Evolutionary conservation across 2,797 vertebrate genomes (phyloP), one percentile per base, ranked within the genome.

Genomic region (Aplochiton taeniatus): DNA sequence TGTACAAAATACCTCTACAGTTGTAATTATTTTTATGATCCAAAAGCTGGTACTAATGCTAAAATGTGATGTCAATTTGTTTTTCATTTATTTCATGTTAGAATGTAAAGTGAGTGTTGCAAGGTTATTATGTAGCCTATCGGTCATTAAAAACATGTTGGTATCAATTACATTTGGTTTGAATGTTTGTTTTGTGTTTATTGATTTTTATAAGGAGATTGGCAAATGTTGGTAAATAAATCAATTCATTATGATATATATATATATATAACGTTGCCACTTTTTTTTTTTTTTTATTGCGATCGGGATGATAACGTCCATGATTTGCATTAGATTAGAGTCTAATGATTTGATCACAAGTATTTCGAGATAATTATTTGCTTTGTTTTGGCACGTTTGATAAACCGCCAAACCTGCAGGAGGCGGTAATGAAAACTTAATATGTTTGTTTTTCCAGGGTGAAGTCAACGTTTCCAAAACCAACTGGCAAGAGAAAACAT

Each of bases 1-100:
- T 88, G 84, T 84, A 81, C 82, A 85, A 83, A 88, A 89, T 83
- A 86, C 81, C 82, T 90, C 70, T 77, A 82, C 85, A 80, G 77
- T 79, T 83, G 82, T 83, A 74, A 75, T 86, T 74, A 66, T 82
- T 74, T 87, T 90, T 86, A 83, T 74, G 81, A 82, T 73, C 31
- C 74, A 77, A 77, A 90, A 60, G 80, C 79, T 86, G 78, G 86
- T 83, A 81, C 82, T 74, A 74, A 75, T 74, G 87, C 83, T 82
- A 81, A 83, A 62, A 82, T 90, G 86, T 90, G 84, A 88, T 84
- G 79, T 91, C 87, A 85, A 85, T 84, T 89, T 83, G 88, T 91
- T 90, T 88, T 88, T 75, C 65, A 83, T 85, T 91, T 81, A 85
- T 88, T 91, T 92, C 85, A 76, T 88, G 82, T 87, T 91, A 91